A percentile compares a stretch with the other conserved stretches of the same genome.
Evolutionary conservation across 2,113 vertebrate genomes (phyloP).

Genomic region (Tachycineta bicolor): DNA sequence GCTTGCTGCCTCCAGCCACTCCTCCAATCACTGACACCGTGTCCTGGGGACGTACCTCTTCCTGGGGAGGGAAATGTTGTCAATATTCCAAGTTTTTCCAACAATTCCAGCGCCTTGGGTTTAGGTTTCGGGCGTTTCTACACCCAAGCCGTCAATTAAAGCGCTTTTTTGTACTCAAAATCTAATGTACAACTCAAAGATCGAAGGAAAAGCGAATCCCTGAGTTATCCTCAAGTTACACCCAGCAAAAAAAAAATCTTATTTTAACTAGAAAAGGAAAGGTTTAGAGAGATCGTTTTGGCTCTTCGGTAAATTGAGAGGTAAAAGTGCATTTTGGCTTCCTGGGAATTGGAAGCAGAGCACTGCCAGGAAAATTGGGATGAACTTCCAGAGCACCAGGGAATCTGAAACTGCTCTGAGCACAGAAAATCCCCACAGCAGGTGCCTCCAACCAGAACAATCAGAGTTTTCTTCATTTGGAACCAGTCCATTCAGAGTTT

Average conservation of each 20-base stretch:
- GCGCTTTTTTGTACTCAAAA: rapidly evolving
- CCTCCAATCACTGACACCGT: conserved; percentile 96
- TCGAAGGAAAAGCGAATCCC: not conserved
- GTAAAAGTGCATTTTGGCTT: not conserved
- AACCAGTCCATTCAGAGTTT: not conserved
- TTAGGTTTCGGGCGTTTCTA: rapidly evolving
- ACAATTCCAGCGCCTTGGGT: rapidly evolving
- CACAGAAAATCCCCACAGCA: not conserved
- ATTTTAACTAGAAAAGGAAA: not conserved
- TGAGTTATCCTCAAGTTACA: not conserved
- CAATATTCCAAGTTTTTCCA: not conserved
- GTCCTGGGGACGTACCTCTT: conserved; percentile 98
- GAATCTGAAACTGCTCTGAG: no score
- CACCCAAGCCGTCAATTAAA: rapidly evolving
- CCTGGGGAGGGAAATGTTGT: conserved; percentile 65
- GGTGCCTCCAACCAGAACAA: not conserved
- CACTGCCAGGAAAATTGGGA: not conserved
- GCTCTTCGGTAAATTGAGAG: not conserved
- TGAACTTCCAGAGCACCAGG: not conserved
- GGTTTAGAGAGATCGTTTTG: not conserved
- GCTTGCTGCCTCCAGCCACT: conserved; percentile 94
- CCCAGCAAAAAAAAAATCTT: not conserved
- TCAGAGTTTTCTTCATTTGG: not conserved
- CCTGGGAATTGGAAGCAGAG: not conserved
- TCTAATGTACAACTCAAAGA: not conserved